A percentile compares a stretch with the other conserved stretches of the same genome.
These are phyloP conservation scores for Tetheella fluctuosa DNA, from an alignment of 2,888 invertebrate species.

Conservation along the genomic window DNA sequence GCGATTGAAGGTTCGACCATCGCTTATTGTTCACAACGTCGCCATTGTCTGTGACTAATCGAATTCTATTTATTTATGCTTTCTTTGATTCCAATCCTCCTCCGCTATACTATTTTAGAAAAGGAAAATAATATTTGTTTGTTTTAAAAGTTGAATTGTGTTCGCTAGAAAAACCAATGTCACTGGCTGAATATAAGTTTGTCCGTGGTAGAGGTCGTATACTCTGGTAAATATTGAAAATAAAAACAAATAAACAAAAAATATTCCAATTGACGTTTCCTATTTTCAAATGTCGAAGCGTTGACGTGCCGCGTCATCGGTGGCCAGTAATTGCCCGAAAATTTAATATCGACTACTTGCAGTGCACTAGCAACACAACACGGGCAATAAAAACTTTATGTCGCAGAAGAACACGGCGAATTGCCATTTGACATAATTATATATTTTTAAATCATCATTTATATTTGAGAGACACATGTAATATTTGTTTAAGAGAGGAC, in stretches of 20 bases:
- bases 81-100: constrained; percentile 32
- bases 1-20: constrained; percentile 31
- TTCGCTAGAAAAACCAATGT: neutral
- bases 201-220: neutral
- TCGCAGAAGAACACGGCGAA: neutral
- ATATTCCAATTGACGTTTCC: constrained; percentile 4
- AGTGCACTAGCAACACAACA: neutral
- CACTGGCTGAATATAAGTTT: neutral
- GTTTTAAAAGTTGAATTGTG: neutral
- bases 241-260: neutral
- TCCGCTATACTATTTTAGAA: neutral
- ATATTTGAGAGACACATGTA: constrained; percentile 14
- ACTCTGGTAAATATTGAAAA: constrained; percentile 8
- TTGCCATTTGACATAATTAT: constrained; percentile 11
- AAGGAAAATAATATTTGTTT: neutral
- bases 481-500: constrained; percentile 7
- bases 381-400: constrained; percentile 5
- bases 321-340: constrained; percentile 6
- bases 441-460: constrained; percentile 15
- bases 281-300: constrained; percentile 11
- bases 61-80: constrained; percentile 50
- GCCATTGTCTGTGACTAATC: constrained; percentile 48
- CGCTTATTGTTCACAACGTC: constrained; percentile 37
- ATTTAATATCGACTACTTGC: constrained; percentile 4
- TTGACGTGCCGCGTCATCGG: constrained; percentile 14